A percentile compares a stretch with the other conserved stretches of the same genome.
Evolutionary conservation across 2,888 invertebrate genomes (phyloP).

Genomic region (Drosophila leonis): DNA sequence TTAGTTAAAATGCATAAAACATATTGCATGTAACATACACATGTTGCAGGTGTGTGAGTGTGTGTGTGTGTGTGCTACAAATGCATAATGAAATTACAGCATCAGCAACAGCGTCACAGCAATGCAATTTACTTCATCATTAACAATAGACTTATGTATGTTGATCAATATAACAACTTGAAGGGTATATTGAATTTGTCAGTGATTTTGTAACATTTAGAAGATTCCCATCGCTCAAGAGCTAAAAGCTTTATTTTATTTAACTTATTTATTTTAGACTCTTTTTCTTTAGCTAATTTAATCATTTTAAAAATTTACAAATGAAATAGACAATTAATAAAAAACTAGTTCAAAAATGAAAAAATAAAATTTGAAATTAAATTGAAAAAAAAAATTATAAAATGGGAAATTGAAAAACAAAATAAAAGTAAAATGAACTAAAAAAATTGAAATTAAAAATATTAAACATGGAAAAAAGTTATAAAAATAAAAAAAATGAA

Average conservation of each 20-base stretch:
- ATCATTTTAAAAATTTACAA: too few species aligned
- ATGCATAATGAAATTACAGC: constrained; percentile 75
- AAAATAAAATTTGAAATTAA: too few species aligned
- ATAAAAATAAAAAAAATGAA: too few species aligned
- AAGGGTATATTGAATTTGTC: neutral
- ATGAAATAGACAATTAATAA: too few species aligned
- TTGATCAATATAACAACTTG: constrained; percentile 2
- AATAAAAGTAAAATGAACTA: too few species aligned
- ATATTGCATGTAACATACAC: constrained; percentile 62
- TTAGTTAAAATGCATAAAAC: constrained; percentile 54
- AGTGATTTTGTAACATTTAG: neutral
- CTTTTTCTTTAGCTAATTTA: too few species aligned
- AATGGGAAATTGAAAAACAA: too few species aligned
- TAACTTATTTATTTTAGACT: too few species aligned
- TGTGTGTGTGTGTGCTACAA: constrained; percentile 21
- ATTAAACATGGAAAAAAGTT: too few species aligned
- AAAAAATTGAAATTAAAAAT: too few species aligned
- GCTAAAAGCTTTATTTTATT: neutral
- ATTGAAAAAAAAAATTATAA: too few species aligned
- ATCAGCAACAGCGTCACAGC: constrained; percentile 41
- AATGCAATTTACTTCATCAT: constrained; percentile 40
- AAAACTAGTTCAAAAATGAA: too few species aligned
- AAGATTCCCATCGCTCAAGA: neutral
- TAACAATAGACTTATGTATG: constrained; percentile 21
- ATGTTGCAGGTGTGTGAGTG: constrained; percentile 6